Evolutionary conservation across 30 jellyfish, hydroid and myxozoan genomes (phyloP).

Genomic region (Mastigias papua): DNA sequence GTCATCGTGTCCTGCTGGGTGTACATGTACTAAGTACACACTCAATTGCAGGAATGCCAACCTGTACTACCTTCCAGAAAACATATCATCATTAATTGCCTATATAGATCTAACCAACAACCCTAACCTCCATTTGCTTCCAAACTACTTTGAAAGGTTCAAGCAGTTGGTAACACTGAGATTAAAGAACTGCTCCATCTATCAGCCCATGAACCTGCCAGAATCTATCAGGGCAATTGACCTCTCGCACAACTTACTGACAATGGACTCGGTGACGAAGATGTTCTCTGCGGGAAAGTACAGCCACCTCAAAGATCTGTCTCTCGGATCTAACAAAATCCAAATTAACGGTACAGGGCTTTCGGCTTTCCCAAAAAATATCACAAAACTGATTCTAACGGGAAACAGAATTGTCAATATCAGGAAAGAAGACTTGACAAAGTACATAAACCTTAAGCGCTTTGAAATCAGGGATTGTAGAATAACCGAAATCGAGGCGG

Average conservation of each 20-base stretch:
- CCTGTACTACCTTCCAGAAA: slow-evolving; percentile 25
- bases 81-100: background rate
- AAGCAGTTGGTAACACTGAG: slow-evolving; percentile 6
- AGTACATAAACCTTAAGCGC: background rate
- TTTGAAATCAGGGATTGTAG: background rate
- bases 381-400: background rate
- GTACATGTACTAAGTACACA: background rate
- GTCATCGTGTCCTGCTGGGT: background rate
- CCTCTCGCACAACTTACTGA: slow-evolving; percentile 20
- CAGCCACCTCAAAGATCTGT: background rate
- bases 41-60: slow-evolving; percentile 20
- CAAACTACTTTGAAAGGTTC: slow-evolving; percentile 29
- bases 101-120: slow-evolving; percentile 39
- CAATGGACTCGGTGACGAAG: background rate
- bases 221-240: background rate
- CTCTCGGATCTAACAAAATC: slow-evolving; percentile 11
- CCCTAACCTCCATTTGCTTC: background rate
- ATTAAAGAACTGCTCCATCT: slow-evolving; percentile 18
- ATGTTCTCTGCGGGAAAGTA: background rate
- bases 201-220: slow-evolving; percentile 11
- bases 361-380: slow-evolving; percentile 2
- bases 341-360: background rate
- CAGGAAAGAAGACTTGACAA: background rate
- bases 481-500: slow-evolving; percentile 8
- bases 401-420: slow-evolving; percentile 11